These are phyloP conservation scores for Pangasius mekongensis DNA, from an alignment of 2,797 vertebrate species.

Conservation along the genomic window DNA sequence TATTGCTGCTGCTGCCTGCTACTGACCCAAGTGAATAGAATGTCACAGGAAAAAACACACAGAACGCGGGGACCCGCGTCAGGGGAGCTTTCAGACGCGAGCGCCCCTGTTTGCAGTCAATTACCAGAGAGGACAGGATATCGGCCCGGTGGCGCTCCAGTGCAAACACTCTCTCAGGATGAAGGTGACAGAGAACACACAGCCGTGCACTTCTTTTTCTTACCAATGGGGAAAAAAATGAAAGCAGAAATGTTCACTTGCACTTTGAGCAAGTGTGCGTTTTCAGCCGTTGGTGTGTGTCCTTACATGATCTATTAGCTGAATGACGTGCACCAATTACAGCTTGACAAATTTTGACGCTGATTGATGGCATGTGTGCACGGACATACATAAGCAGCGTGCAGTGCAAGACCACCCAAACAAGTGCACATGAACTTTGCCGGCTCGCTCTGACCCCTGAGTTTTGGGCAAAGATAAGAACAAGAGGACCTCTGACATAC, in stretches of 20 bases:
- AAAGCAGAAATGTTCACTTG: background rate
- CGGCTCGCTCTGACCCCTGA: slow-evolving; percentile 60
- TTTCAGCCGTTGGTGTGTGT: slow-evolving; percentile 5
- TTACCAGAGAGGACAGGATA: slow-evolving; percentile 74
- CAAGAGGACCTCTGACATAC: slow-evolving; percentile 52
- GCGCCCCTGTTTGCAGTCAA: slow-evolving; percentile 78
- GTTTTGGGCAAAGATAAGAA: slow-evolving; percentile 70
- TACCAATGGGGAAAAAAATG: slow-evolving; percentile 40
- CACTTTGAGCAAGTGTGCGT: background rate
- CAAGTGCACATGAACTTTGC: background rate
- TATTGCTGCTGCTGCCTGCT: slow-evolving; percentile 84
- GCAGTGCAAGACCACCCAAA: slow-evolving; percentile 49
- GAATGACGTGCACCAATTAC: slow-evolving; percentile 33
- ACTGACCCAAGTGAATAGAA: slow-evolving; percentile 82
- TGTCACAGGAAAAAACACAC: slow-evolving; percentile 74
- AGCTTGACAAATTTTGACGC: slow-evolving; percentile 41
- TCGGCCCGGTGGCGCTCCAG: slow-evolving; percentile 68
- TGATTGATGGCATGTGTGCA: slow-evolving; percentile 37
- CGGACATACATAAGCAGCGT: background rate
- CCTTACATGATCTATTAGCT: slow-evolving; percentile 47
- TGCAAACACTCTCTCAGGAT: slow-evolving; percentile 70
- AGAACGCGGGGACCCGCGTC: slow-evolving; percentile 54
- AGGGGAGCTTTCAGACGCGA: slow-evolving; percentile 73
- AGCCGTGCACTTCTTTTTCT: slow-evolving; percentile 61
- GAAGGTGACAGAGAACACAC: slow-evolving; percentile 66